Base-by-base conservation (phyloP, 35 echinoderm and acorn worm genomes). In the Ophiothrix spiculata region DNA sequence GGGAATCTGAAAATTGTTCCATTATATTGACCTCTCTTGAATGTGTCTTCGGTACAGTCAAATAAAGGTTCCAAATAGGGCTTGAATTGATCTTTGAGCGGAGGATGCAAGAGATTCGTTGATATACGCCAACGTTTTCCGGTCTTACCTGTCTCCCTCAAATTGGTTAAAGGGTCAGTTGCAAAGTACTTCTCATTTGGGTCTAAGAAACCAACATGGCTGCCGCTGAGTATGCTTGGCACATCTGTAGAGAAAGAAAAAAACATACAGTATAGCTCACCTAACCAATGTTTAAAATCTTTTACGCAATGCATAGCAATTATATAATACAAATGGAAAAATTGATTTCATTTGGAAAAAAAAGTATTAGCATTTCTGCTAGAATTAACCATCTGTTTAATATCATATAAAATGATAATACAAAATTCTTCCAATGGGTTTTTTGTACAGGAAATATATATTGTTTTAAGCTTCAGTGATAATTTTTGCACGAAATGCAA, bases 1-100 rank as follows among this genome's bases (percentile, higher is more conserved):
- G 81, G 81, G 69, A 84, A 84, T 0, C 81, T 31, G 31, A 84
- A 84, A 64, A 84, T 84, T 36, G 81, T 84, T 33, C 81, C 81
- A 10, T 63, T 32, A 60, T 64, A 64, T 8, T 69, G 12, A 37
- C 81, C 81, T 36, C 69, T 84, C 19, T 63, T 11, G 69, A 84
- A 84, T 35, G 21, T 64, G 11, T 10, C n/a, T 21, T 69, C 16
- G 25, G 11, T 35, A 32, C 81, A 84, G 31, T 36, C 34, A 13
- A 84, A 84, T 34, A 84, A 42, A 32, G 54, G 46, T 11, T 64
- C 34, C 14, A 84, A 35, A 36, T 32, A 84, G 0, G 81, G 81
- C 0, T 31, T 35, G 39, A 84, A 84, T 37, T 84, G 81, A 25
- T 35, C 81, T 64, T 16, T 31, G 37, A 45, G 21, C 38, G 35